Percentiles rank a stretch among this genome's conserved stretches.
Conservation (phyloP, 2,797 vertebrate genomes). For the Macrochelys suwanniensis region DNA sequence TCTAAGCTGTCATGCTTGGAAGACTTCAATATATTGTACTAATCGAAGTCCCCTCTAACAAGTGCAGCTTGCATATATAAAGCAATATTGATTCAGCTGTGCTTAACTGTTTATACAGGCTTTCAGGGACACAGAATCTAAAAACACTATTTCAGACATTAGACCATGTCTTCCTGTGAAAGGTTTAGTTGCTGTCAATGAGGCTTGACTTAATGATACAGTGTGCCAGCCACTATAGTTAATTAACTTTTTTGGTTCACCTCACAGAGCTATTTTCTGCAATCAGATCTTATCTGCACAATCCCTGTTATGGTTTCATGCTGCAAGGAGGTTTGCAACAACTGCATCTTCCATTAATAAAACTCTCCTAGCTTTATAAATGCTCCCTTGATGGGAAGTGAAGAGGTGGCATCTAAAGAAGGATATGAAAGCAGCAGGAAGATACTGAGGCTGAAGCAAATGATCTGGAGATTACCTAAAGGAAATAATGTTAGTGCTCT, state of each 20-base stretch:
- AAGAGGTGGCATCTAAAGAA: accelerated
- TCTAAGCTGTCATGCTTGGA: conserved; percentile 6
- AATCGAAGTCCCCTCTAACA: conserved; percentile 26
- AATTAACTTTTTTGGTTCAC: conserved; percentile 69
- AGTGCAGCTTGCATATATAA: conserved; percentile 49
- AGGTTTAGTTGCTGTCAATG: conserved; percentile 30
- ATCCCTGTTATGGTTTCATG: conserved; percentile 32
- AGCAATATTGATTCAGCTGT: conserved; percentile 54
- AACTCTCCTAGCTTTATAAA: conserved; percentile 5
- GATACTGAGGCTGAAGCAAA: conserved; percentile 23
- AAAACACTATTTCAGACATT: conserved; percentile 45
- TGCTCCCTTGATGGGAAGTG: conserved; percentile 20
- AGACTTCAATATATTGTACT: conserved; percentile 18
- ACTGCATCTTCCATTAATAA: conserved; percentile 20
- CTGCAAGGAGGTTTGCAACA: background rate
- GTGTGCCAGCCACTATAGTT: background rate
- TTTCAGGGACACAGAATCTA: conserved; percentile 1
- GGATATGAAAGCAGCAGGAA: background rate
- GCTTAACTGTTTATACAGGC: conserved; percentile 45
- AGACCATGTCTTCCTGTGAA: conserved; percentile 21
- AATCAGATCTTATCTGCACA: conserved; percentile 38
- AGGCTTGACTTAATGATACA: conserved; percentile 38
- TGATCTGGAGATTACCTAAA: background rate
- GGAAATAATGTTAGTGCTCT: conserved; percentile 16
- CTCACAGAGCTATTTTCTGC: conserved; percentile 52